Percentiles rank a stretch among this genome's conserved stretches.
Evolutionary conservation across 2,797 vertebrate species (phyloP).

Genomic region (Valencia hispanica): DNA sequence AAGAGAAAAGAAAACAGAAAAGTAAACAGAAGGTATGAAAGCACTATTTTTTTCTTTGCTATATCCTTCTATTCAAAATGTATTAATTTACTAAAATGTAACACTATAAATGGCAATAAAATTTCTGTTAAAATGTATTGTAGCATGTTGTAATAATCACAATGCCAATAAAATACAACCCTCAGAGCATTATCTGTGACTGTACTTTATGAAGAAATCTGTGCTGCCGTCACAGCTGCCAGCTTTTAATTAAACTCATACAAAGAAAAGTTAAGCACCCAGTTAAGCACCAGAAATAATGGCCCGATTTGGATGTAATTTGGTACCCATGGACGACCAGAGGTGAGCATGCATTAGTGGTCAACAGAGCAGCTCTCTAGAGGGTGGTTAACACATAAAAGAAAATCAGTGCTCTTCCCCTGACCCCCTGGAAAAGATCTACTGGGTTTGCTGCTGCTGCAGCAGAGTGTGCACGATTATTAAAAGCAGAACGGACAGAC

Average conservation of each 20-base stretch:
- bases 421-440: background rate
- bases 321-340: background rate
- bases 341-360: background rate
- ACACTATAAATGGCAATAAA: background rate
- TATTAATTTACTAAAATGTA: background rate
- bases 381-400: background rate
- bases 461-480: background rate
- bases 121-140: too few species aligned
- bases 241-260: background rate
- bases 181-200: background rate
- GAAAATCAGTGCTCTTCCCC: background rate
- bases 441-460: background rate
- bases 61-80: background rate
- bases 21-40: slow-evolving; percentile 78
- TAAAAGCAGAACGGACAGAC: background rate
- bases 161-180: background rate
- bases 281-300: slow-evolving; percentile 1
- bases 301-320: slow-evolving; percentile 1
- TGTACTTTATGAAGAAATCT: background rate
- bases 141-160: background rate
- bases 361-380: background rate
- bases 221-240: background rate
- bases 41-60: background rate
- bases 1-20: slow-evolving; percentile 77
- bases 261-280: background rate